Percentiles rank a stretch among this genome's conserved stretches.
Evolutionary conservation across 2,113 vertebrate species (phyloP).

Genomic region (Agelaius phoeniceus): DNA sequence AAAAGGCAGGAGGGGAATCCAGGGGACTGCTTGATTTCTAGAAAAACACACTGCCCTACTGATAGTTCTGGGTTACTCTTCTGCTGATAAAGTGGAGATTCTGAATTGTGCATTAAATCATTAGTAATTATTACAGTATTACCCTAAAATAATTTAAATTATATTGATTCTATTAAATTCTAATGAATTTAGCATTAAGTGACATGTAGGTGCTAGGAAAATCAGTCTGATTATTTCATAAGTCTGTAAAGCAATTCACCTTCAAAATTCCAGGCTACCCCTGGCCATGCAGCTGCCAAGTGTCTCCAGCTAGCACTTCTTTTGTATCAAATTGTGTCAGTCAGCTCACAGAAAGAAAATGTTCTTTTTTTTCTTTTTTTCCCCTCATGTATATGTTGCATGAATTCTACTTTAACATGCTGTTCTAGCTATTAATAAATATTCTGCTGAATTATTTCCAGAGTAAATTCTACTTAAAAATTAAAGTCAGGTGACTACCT

Average conservation of each 20-base stretch:
- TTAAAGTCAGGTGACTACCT: not conserved
- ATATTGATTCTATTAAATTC: not conserved
- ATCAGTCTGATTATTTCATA: not conserved
- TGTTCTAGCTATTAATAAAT: not conserved
- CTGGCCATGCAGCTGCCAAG: not conserved
- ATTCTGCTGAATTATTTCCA: not conserved
- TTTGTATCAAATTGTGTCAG: not conserved
- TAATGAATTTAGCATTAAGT: not conserved
- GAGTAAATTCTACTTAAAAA: not conserved
- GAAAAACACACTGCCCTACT: not conserved
- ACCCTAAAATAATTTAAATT: not conserved
- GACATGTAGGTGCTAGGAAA: not conserved
- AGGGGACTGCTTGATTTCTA: not conserved
- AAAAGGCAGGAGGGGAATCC: not conserved
- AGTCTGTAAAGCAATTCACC: not conserved
- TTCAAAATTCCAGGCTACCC: not conserved
- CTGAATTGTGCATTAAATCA: not conserved
- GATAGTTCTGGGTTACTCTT: not conserved
- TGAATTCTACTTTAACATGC: not conserved
- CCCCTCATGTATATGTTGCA: not conserved
- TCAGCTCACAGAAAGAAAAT: not conserved
- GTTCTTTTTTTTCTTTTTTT: not conserved
- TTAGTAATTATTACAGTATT: not conserved
- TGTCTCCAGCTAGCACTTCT: not conserved
- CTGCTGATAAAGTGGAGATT: not conserved